A percentile compares a stretch with the other conserved stretches of the same genome.
Evolutionary conservation across 2,888 invertebrate species (phyloP).

Genomic region (Cantharis nigra): DNA sequence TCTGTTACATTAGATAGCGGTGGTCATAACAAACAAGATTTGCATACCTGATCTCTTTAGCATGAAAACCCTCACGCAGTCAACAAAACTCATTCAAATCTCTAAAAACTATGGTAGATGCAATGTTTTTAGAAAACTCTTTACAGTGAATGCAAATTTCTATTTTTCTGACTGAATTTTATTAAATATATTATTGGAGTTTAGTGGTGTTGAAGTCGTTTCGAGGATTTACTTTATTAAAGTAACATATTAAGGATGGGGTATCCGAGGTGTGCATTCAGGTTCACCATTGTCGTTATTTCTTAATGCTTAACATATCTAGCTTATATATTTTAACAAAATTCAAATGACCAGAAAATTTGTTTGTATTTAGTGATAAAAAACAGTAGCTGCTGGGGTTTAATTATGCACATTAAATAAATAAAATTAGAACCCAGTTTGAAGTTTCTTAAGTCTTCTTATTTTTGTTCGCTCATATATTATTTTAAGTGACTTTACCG

Average conservation of each 20-base stretch:
- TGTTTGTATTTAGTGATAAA: no score
- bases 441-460: not conserved
- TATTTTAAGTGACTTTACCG: not conserved
- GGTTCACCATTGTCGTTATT: no score
- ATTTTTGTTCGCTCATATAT: not conserved
- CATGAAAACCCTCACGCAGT: not conserved
- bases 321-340: no score
- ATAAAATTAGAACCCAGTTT: no score
- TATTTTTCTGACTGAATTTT: not conserved
- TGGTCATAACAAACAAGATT: not conserved
- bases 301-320: no score
- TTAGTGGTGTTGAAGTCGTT: no score
- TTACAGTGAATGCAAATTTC: not conserved
- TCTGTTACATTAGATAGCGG: not conserved
- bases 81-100: not conserved
- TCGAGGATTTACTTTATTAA: no score
- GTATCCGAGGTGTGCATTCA: no score
- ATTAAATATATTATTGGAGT: not conserved
- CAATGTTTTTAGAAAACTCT: not conserved
- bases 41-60: not conserved
- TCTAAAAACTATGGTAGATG: not conserved
- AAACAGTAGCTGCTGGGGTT: no score
- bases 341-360: no score
- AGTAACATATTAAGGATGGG: no score
- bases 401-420: no score